These are phyloP conservation scores for Brachyptera putata DNA, from an alignment of 2,888 invertebrate species.

Conservation along the genomic window DNA sequence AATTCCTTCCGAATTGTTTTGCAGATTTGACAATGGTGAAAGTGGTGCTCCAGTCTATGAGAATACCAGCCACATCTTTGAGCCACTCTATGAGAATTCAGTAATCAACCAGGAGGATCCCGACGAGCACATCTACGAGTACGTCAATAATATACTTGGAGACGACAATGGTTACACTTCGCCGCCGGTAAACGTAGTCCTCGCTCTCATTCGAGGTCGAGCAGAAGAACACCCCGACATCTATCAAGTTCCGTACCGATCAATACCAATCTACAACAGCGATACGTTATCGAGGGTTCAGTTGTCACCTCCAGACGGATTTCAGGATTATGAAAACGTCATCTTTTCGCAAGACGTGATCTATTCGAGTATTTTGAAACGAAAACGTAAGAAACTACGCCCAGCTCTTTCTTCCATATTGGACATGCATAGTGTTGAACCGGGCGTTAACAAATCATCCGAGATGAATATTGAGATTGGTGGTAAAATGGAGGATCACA, in stretches of 20 bases:
- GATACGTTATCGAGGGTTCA: slow-evolving; percentile 7
- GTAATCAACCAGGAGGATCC: slow-evolving; percentile 19
- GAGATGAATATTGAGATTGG: slow-evolving; percentile 7
- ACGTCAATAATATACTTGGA: slow-evolving; percentile 17
- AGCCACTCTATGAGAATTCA: slow-evolving; percentile 21
- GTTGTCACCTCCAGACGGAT: slow-evolving; percentile 27
- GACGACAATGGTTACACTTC: background rate
- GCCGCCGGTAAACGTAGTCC: slow-evolving; percentile 30
- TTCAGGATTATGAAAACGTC: slow-evolving; percentile 30
- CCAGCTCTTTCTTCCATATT: slow-evolving; percentile 21
- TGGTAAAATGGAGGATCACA: slow-evolving; percentile 4
- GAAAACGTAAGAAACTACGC: slow-evolving; percentile 25
- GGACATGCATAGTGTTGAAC: background rate
- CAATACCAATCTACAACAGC: slow-evolving; percentile 17
- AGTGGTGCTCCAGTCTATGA: slow-evolving; percentile 18
- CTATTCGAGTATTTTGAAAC: slow-evolving; percentile 29
- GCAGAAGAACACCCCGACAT: slow-evolving; percentile 30
- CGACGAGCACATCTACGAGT: slow-evolving; percentile 34
- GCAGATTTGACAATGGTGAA: slow-evolving; percentile 19
- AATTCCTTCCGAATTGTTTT: background rate
- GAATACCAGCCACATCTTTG: slow-evolving; percentile 5
- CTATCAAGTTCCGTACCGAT: slow-evolving; percentile 33
- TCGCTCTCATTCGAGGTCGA: slow-evolving; percentile 23
- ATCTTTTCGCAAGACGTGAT: slow-evolving; percentile 23
- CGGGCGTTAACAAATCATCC: background rate